Base-by-base conservation (phyloP, 1,140 invertebrate genomes). In the Scaptomyza hsui region DNA sequence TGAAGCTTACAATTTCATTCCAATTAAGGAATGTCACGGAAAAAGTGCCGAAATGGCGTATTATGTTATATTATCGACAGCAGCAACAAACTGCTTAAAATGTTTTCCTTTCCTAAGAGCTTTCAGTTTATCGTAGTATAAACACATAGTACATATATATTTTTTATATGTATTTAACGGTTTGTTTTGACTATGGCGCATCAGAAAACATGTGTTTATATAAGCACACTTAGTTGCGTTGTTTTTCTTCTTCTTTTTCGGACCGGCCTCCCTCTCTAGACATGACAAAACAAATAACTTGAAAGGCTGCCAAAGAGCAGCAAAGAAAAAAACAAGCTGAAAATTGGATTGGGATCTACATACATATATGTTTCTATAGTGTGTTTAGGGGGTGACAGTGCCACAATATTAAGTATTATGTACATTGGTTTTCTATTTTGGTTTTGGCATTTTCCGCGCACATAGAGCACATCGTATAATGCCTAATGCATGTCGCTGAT, bases 401-500 rank as follows among this genome's bases (percentile, higher is more conserved):
- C 5, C 15, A 3, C 12, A n/a, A 41, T 21, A 24, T 55, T 55
- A 39, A 55, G 19, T 55, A 24, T 32, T 13, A 18, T 49, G 18
- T 12, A 29, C 15, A 35, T 13, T 37, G 63, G 65, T 59, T 29
- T 60, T 62, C 75, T 44, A 45, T 53, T 51, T 56, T 24, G 37
- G 45, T 47, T 37, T 49, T 49, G 24, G 39, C 26, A 64, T 71
- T 75, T 55, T 24, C 24, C 48, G 48, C 26, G 13, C 18, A 77
- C 56, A 47, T 39, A 52, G 64, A 60, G 48, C 52, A 67, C 60
- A 49, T 41, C 49, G 52, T 51, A 44, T 67, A 75, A 79, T 70
- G 9, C 51, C 72, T 52, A 72, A 52, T 75, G 70, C 57, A 48
- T 62, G 44, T 63, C 56, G 45, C 67, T 79, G 75, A 85, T 69